Conservation (phyloP, 2,797 vertebrate species). For the Alosa sapidissima region DNA sequence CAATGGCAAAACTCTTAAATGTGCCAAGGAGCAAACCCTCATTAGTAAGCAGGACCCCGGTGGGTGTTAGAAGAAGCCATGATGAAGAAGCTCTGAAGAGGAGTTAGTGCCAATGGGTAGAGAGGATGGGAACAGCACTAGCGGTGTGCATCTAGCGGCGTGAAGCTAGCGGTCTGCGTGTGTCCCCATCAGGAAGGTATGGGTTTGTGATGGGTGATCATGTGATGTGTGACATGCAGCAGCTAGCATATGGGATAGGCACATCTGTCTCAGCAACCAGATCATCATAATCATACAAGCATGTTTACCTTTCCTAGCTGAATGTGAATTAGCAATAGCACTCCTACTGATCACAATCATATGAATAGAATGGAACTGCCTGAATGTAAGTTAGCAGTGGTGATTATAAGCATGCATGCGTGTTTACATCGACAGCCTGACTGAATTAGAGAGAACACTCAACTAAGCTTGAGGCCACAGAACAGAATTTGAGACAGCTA, state of each 20-base stretch:
- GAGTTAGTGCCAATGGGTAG: not conserved
- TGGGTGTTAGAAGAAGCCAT: not conserved
- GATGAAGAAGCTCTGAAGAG: not conserved
- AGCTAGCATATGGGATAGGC: not conserved
- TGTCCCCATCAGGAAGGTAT: not conserved
- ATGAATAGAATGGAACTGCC: not conserved
- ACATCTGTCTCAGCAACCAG: not conserved
- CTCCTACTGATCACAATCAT: not conserved
- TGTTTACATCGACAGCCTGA: no score
- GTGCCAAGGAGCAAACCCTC: not conserved
- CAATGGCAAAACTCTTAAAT: constrained; percentile 3
- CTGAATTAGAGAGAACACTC: no score
- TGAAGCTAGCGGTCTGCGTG: not conserved
- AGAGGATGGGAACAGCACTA: not conserved
- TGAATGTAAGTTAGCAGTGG: no score
- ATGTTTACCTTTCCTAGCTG: not conserved
- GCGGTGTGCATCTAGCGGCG: not conserved
- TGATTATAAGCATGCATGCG: not conserved
- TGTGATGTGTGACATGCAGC: not conserved
- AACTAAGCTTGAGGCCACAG: no score
- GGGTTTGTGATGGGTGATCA: constrained; percentile 39
- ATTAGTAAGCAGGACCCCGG: not conserved
- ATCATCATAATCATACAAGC: no score
- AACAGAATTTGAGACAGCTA: not conserved
- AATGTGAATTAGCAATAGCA: not conserved